Percentiles rank a stretch among this genome's conserved stretches.
Conservation (phyloP, 1,140 invertebrate genomes). For the Papilio glaucus region DNA sequence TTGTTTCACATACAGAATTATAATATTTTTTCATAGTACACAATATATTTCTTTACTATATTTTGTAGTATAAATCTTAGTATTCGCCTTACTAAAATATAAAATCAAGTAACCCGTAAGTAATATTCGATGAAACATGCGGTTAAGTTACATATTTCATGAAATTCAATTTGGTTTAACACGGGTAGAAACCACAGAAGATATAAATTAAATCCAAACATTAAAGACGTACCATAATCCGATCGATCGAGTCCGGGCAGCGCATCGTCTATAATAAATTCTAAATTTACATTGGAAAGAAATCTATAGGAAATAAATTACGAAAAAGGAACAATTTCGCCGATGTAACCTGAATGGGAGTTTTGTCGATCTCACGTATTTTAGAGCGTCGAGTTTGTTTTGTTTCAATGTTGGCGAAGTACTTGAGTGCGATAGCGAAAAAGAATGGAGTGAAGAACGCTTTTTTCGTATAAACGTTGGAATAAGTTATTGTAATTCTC, state of each 20-base stretch:
- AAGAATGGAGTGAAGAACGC: conserved; percentile 31
- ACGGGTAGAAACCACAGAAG: conserved; percentile 34
- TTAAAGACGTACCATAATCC: conserved; percentile 35
- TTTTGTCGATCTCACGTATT: conserved; percentile 43
- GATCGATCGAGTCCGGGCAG: conserved; percentile 21
- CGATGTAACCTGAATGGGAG: conserved; percentile 44
- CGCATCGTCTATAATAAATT: conserved; percentile 43
- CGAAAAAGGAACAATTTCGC: conserved; percentile 46
- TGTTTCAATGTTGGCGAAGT: conserved; percentile 37
- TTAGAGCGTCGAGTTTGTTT: conserved; percentile 41
- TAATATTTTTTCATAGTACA: no score
- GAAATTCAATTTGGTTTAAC: conserved; percentile 37
- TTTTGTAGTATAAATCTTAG: background rate
- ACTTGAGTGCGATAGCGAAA: conserved; percentile 38
- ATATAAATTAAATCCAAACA: conserved; percentile 38
- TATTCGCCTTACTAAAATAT: background rate
- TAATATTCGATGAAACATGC: conserved; percentile 38
- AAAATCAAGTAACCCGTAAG: conserved; percentile 7
- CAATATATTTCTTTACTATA: no score
- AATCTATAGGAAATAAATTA: conserved; percentile 55
- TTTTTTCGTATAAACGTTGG: conserved; percentile 37
- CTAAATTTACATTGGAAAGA: conserved; percentile 51
- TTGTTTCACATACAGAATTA: no score
- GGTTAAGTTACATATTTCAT: conserved; percentile 37
- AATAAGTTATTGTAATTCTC: conserved; percentile 37